A percentile compares a stretch with the other conserved stretches of the same genome.
phyloP scores from a whole-genome alignment of 2,113 vertebrate species.

The Ptychochromis oligacanthus region DNA sequence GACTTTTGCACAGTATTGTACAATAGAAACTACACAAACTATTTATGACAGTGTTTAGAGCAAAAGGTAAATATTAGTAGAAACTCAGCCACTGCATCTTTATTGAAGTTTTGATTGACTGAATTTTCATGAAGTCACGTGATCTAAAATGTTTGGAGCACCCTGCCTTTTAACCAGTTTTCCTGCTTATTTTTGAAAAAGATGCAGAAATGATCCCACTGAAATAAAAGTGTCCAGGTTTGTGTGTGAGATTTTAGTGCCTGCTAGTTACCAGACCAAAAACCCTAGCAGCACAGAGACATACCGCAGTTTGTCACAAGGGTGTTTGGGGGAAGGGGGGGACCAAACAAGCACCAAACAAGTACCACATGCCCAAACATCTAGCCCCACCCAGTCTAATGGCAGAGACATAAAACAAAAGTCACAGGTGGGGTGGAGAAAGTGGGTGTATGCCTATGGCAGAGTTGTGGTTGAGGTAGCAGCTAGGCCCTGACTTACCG shows the following conservation, averaged over 20 bases:
- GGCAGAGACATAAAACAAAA: constrained; percentile 27
- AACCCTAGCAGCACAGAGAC: constrained; percentile 43
- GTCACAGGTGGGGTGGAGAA: constrained; percentile 40
- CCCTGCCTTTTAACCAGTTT: neutral
- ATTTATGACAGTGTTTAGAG: neutral
- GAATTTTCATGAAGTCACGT: neutral
- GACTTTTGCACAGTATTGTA: neutral
- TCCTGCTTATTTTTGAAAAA: neutral
- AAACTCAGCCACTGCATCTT: neutral
- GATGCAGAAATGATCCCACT: neutral
- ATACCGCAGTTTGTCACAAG: constrained; percentile 50
- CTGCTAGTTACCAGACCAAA: constrained; percentile 57
- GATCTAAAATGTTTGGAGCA: neutral
- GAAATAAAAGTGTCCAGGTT: constrained; percentile 5
- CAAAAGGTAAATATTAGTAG: neutral
- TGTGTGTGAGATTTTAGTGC: constrained; percentile 21
- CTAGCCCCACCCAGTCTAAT: constrained; percentile 61
- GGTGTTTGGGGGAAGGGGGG: constrained; percentile 16
- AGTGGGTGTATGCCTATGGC: constrained; percentile 53
- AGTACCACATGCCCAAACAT: constrained; percentile 68
- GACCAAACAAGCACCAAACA: constrained; percentile 73
- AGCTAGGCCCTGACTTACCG: constrained; percentile 93
- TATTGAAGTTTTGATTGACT: neutral
- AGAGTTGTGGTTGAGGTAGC: constrained; percentile 49
- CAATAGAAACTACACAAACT: neutral